These are phyloP conservation scores for Morinoia aosen DNA, from an alignment of 2,888 invertebrate genomes.

Conservation along the genomic window DNA sequence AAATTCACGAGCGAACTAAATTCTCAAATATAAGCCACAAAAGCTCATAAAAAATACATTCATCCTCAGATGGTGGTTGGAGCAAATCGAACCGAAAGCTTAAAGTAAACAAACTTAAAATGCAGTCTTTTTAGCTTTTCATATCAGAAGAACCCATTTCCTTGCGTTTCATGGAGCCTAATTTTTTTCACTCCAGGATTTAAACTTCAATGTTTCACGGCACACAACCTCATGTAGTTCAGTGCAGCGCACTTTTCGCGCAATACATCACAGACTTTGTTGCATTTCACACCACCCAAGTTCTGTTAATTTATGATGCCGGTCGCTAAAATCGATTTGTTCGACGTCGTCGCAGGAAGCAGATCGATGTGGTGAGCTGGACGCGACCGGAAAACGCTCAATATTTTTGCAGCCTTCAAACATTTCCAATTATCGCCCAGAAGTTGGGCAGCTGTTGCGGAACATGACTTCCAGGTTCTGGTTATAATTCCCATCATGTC, in stretches of 20 bases:
- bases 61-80: too few species aligned
- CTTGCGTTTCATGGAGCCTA: too few species aligned
- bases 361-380: background rate
- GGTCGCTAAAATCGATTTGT: background rate
- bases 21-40: too few species aligned
- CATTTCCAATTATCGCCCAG: conserved; percentile 48
- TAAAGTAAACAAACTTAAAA: too few species aligned
- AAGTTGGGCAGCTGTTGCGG: conserved; percentile 23
- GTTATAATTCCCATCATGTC: background rate
- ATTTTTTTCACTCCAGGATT: background rate
- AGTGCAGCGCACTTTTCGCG: background rate
- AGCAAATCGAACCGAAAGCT: too few species aligned
- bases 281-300: background rate
- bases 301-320: background rate
- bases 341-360: background rate
- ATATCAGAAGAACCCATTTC: too few species aligned
- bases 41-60: too few species aligned
- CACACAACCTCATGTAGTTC: background rate
- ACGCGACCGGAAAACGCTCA: background rate
- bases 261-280: background rate
- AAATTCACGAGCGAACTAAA: too few species aligned
- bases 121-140: too few species aligned
- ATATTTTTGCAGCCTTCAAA: background rate
- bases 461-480: background rate
- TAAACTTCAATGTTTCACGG: background rate